Percentiles rank a stretch among this genome's conserved stretches.
Conservation (phyloP, 2,113 vertebrate species). For the Ardeotis arabs region DNA sequence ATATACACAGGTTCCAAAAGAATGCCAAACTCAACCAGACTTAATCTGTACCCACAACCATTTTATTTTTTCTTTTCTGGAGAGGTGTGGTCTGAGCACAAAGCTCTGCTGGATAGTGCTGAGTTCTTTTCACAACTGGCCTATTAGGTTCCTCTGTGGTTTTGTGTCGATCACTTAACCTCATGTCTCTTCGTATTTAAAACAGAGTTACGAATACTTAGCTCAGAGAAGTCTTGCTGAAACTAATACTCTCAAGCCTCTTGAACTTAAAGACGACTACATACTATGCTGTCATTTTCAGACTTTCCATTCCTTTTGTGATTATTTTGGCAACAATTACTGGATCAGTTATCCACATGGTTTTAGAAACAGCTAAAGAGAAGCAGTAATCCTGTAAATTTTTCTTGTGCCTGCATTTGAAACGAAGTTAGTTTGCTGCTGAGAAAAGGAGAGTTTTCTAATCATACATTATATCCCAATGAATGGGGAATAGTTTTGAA, state of each 20-base stretch:
- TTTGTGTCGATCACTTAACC: neutral
- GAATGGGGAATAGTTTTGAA: neutral
- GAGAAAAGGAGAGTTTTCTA: neutral
- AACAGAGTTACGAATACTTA: neutral
- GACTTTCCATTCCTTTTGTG: neutral
- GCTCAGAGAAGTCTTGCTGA: neutral
- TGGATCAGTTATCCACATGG: neutral
- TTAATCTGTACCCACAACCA: neutral
- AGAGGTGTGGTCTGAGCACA: neutral
- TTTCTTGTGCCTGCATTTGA: neutral
- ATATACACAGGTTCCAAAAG: neutral
- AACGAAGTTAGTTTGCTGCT: neutral
- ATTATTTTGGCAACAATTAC: neutral
- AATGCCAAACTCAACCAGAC: neutral
- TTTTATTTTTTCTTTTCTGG: neutral
- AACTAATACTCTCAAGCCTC: neutral
- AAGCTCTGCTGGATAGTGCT: neutral
- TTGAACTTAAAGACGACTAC: neutral
- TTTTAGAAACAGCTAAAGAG: neutral
- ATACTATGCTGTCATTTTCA: neutral
- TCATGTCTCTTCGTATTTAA: neutral
- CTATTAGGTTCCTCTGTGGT: neutral
- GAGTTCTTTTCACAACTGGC: neutral
- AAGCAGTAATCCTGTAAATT: neutral
- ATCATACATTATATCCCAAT: rapidly evolving